phyloP scores from a whole-genome alignment of 1,140 invertebrate species.

The Andrena cerasifolii region DNA sequence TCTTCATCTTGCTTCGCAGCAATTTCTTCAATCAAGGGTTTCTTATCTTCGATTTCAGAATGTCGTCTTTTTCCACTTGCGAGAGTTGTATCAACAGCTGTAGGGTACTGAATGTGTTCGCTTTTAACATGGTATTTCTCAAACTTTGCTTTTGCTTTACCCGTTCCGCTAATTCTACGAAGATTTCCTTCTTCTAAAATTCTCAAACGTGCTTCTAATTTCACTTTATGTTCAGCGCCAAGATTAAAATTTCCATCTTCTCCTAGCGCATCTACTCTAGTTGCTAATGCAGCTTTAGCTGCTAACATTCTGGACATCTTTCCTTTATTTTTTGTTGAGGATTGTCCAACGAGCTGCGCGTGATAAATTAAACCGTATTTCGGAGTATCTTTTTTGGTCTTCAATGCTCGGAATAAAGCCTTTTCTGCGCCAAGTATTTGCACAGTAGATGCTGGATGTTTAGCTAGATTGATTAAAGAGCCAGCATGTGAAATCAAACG shows the following conservation, averaged over 20 bases:
- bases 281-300: slow-evolving; percentile 96
- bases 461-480: slow-evolving; percentile 97
- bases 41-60: slow-evolving; percentile 81
- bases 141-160: slow-evolving; percentile 92
- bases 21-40: slow-evolving; percentile 77
- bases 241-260: slow-evolving; percentile 92
- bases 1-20: slow-evolving; percentile 57
- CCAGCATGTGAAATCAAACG: slow-evolving; percentile 97
- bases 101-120: slow-evolving; percentile 86
- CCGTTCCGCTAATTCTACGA: slow-evolving; percentile 92
- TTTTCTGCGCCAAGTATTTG: slow-evolving; percentile 99
- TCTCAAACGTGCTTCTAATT: slow-evolving; percentile 90
- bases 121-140: slow-evolving; percentile 95
- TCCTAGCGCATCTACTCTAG: slow-evolving; percentile 97
- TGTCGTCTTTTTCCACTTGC: slow-evolving; percentile 75
- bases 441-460: slow-evolving; percentile 98
- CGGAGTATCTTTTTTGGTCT: slow-evolving; percentile 98
- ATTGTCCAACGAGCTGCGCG: slow-evolving; percentile 94
- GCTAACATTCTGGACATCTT: slow-evolving; percentile 98
- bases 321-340: slow-evolving; percentile 94
- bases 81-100: slow-evolving; percentile 85
- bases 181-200: slow-evolving; percentile 93
- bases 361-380: slow-evolving; percentile 99
- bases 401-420: slow-evolving; percentile 97
- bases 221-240: slow-evolving; percentile 93